Base-by-base conservation (phyloP, 2,888 invertebrate genomes). In the Formica aserva region DNA sequence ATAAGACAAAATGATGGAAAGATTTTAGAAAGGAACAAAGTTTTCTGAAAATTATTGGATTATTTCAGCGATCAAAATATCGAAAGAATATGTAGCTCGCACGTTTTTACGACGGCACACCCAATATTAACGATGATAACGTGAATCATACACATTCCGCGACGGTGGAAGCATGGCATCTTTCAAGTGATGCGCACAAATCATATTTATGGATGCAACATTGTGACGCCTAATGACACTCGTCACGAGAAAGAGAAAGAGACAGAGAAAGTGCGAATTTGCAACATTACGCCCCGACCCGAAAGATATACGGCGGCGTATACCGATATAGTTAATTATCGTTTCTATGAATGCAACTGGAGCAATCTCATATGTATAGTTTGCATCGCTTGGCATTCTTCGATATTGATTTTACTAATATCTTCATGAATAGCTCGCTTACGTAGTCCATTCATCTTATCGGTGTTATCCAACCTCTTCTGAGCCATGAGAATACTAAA, bases 191-290 rank as follows among this genome's bases (percentile, higher is more conserved):
- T 55, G 57, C 26, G 60, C 26, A 77, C 60, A 60, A 82, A 83
- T 82, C 71, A 72, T 76, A 62, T 57, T 69, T n/a, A 0, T 52
- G 26, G 75, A 82, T 60, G 76, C 45, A 63, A 80, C 41, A 26
- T 66, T 62, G 74, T 57, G 18, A 74, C 74, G 67, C 52, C 71
- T 76, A 85, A 87, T 87, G 75, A 83, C 48, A 57, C 71, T 76
- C 72, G 60, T 80, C 65, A 55, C 66, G 38, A 63, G 29, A 76
- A 4, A 26, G 15, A n/a, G 6, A 60, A n/a, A 26, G 11, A 29
- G 29, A 41, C 3, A n/a, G 8, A 29, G 3, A 57, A 15, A 45
- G 13, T 15, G 35, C 13, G 35, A 66, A 75, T 29, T 76, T 76
- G 75, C 48, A 76, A 77, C 29, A 9, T 35, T 67, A 69, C n/a